These are phyloP conservation scores for Hyposmocoma kahamanoa DNA, from an alignment of 1,140 invertebrate species.

Conservation along the genomic window DNA sequence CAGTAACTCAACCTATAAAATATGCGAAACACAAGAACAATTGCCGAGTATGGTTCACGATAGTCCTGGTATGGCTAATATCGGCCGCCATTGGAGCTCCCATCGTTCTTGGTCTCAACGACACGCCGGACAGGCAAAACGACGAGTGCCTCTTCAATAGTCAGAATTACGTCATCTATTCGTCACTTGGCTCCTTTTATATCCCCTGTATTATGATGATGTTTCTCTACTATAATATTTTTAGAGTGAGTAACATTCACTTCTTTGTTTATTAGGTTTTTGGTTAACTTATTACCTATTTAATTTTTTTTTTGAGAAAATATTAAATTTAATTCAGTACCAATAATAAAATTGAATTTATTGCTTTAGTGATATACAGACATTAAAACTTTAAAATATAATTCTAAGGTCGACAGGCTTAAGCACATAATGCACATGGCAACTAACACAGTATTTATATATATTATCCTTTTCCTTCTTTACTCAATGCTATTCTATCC, in stretches of 20 bases:
- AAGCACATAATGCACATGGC: no score
- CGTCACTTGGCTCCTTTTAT: constrained; percentile 98
- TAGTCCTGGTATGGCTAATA: constrained; percentile 96
- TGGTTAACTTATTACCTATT: no score
- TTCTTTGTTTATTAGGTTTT: no score
- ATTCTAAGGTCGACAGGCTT: no score
- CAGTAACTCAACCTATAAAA: constrained; percentile 99
- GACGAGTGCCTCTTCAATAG: constrained; percentile 97
- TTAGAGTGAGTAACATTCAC: constrained; percentile 92
- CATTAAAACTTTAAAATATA: no score
- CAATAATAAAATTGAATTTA: no score
- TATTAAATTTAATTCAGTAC: no score
- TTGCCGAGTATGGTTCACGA: constrained; percentile 94
- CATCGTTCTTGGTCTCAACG: constrained; percentile 96
- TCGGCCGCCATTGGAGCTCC: constrained; percentile 96
- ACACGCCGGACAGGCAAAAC: constrained; percentile 84
- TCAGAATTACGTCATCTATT: constrained; percentile 98
- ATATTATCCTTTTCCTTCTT: no score
- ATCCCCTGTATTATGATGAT: constrained; percentile 99
- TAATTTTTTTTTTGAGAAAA: no score
- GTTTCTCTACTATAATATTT: constrained; percentile 98
- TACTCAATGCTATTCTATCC: no score
- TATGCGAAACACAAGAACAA: constrained; percentile 99
- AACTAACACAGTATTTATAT: no score
- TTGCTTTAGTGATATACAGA: no score